Percentiles rank a stretch among this genome's conserved stretches.
Conservation (phyloP, 2,797 vertebrate genomes). For the Scarus forsteni region DNA sequence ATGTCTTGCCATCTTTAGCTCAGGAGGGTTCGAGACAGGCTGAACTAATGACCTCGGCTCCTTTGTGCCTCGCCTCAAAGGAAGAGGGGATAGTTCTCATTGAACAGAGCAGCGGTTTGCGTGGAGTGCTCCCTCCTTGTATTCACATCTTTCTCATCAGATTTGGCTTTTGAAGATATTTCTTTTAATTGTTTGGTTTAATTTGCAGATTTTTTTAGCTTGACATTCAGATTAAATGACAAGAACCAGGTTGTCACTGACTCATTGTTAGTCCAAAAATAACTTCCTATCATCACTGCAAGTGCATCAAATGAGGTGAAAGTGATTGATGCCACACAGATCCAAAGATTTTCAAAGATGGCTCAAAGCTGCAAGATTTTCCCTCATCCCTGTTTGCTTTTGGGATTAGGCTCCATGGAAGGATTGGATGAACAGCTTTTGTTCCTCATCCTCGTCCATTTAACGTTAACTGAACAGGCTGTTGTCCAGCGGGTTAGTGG, state of each 20-base stretch:
- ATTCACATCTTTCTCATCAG: constrained; percentile 46
- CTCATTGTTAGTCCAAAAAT: neutral
- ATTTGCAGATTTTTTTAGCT: neutral
- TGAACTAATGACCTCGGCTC: constrained; percentile 82
- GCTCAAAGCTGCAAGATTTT: constrained; percentile 33
- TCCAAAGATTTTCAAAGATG: constrained; percentile 43
- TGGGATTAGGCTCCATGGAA: constrained; percentile 66
- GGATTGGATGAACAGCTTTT: constrained; percentile 59
- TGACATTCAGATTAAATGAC: constrained; percentile 6
- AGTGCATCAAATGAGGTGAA: constrained; percentile 21
- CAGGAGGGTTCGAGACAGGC: constrained; percentile 66
- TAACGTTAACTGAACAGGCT: constrained; percentile 66
- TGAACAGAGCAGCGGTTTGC: constrained; percentile 51
- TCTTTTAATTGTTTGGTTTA: constrained; percentile 15
- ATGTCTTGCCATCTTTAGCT: constrained; percentile 68
- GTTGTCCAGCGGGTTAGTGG: constrained; percentile 70
- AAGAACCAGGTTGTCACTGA: constrained; percentile 4
- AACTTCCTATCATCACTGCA: neutral
- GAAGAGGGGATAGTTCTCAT: constrained; percentile 52
- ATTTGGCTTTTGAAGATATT: constrained; percentile 26
- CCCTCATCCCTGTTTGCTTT: constrained; percentile 60
- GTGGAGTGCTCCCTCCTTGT: constrained; percentile 54
- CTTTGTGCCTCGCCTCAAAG: constrained; percentile 78
- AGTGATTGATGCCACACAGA: constrained; percentile 27
- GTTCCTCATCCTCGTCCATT: constrained; percentile 68